A percentile compares a stretch with the other conserved stretches of the same genome.
phyloP scores from a whole-genome alignment of 2,888 invertebrate genomes.

The Torymus tubicola region DNA sequence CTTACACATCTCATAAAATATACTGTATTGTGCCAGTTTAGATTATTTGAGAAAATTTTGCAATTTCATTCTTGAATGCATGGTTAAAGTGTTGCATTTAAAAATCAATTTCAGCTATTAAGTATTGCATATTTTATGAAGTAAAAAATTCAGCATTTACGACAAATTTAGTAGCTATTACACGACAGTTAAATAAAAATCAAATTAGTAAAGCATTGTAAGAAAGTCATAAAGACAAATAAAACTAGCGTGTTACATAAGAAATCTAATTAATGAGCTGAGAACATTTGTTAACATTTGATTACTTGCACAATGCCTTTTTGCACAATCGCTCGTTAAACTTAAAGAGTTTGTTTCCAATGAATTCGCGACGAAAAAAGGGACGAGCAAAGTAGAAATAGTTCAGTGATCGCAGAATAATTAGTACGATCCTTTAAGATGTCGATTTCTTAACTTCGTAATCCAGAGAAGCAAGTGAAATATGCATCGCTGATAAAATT shows the following conservation, averaged over 20 bases:
- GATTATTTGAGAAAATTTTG: too few relatives aligned
- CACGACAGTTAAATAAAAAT: slow-evolving; percentile 3
- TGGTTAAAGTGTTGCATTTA: neutral
- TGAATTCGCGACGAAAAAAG: neutral
- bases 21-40: too few relatives aligned
- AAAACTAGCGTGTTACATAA: neutral
- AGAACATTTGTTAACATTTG: slow-evolving; percentile 21
- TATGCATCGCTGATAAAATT: slow-evolving; percentile 44
- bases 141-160: neutral
- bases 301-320: slow-evolving; percentile 29
- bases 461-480: slow-evolving; percentile 24
- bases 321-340: slow-evolving; percentile 26
- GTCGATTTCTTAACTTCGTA: neutral
- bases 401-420: slow-evolving; percentile 21
- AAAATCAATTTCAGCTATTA: neutral
- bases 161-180: neutral
- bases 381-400: neutral
- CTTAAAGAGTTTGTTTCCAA: slow-evolving; percentile 7
- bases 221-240: slow-evolving; percentile 1
- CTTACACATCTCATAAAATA: too few relatives aligned
- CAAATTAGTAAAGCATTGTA: slow-evolving; percentile 8
- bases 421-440: slow-evolving; percentile 36
- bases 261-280: slow-evolving; percentile 26
- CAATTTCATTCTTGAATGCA: too few relatives aligned
- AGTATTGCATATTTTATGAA: too few relatives aligned